phyloP scores from a whole-genome alignment of 2,797 vertebrate species.

The Acridotheres tristis region DNA sequence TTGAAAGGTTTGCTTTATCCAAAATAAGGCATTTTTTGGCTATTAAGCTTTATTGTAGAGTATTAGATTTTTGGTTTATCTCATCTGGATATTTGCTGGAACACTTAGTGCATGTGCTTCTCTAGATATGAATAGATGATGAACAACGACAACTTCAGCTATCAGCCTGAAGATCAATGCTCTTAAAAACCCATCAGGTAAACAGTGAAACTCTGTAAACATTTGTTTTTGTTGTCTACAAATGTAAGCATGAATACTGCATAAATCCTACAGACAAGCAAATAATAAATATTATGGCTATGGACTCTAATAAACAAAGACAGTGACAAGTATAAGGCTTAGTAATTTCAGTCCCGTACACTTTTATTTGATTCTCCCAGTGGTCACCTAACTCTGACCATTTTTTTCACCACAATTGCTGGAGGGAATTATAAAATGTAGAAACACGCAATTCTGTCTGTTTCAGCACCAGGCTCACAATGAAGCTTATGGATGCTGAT shows the following conservation, averaged over 20 bases:
- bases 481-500: not conserved
- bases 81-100: not conserved
- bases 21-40: not conserved
- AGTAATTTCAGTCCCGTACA: not conserved
- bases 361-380: not conserved
- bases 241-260: not conserved
- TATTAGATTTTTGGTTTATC: not conserved
- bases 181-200: not conserved
- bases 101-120: not conserved
- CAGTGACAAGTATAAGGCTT: not conserved
- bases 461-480: not conserved
- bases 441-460: not conserved
- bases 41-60: not conserved
- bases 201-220: not conserved
- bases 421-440: not conserved
- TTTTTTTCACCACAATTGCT: not conserved
- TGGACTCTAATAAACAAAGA: not conserved
- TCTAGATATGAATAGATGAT: not conserved
- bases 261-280: not conserved
- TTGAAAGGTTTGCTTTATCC: not conserved
- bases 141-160: not conserved
- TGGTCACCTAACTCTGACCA: not conserved
- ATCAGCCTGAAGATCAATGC: not conserved
- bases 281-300: not conserved
- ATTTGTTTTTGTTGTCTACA: not conserved